Evolutionary conservation across 1,140 invertebrate genomes (phyloP), one percentile per base, ranked within the genome.

Genomic region (Adoxophyes honmai): DNA sequence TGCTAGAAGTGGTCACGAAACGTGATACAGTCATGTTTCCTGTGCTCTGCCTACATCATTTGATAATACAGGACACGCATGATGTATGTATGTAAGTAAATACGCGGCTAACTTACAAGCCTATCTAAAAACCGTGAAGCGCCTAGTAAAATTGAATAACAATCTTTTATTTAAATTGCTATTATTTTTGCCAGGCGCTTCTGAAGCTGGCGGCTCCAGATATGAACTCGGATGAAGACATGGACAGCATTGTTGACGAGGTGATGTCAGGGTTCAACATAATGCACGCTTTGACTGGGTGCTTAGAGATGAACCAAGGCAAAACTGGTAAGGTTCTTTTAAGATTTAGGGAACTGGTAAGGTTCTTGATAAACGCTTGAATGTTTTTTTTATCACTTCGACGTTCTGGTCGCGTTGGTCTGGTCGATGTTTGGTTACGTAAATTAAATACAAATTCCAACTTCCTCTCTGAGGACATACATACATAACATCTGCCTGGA

Each of bases 181-280:
- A 70, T 72, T 75, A 73, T 75, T 74, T 66, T 67, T 21, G 52
- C 59, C 75, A 87, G 84, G 84, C 84, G 62, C 70, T 87, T 9
- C 59, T 87, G 18, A 87, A 87, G 59, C 59, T 88, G 53, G 81
- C 81, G 4, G 82, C 81, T 15, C 84, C 84, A 35, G 75, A 78
- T 48, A 79, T 86, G 79, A 78, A 74, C 68, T 74, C 69, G 2
- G 82, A 84, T 58, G 76, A 80, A 54, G 68, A 76, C 8, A 15
- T 53, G 1, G 60, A 69, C 15, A 61, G 59, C 15, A 33, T 63
- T 10, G 76, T 80, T 58, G 82, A 87, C 34, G 81, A 87, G 62
- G 8, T 13, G 11, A 63, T 84, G 56, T 4, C 42, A 0, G 73
- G 78, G 4, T 83, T 86, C 54, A 66, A 80, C 62, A 69, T 83